Base-by-base conservation (phyloP, 2,888 invertebrate genomes). In the Corythucha ciliata region DNA sequence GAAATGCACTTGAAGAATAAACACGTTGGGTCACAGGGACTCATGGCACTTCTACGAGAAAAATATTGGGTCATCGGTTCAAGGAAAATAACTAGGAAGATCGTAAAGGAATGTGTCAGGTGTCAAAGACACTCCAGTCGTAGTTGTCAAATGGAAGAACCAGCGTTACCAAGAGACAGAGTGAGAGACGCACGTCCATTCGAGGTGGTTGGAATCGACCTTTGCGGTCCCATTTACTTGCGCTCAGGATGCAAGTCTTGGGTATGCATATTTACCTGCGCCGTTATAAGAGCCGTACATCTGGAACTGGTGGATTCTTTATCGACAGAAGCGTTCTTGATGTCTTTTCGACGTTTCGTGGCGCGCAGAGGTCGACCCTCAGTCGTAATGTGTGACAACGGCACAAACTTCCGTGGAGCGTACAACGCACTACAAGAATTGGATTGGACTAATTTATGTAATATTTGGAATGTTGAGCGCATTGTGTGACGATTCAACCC, bases 341-440 rank as follows among this genome's bases (percentile, higher is more conserved):
- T 56, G 21, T 61, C 63, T 5, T 52, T 69, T 6, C 42, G 63
- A 25, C n/a, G n/a, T n/a, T n/a, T n/a, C n/a, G 57, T 66, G 12
- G 59, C 63, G 2, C 51, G 65, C 33, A 50, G 64, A 25, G 65
- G 68, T 66, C 62, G 40, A 62, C 62, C 60, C 2, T 54, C 53
- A 10, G 55, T 57, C 14, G 59, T 63, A 5, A 60, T 56, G 29
- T 57, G 59, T 20, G 69, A 71, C 48, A 69, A 69, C 49, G 67
- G 66, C 0, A 63, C 63, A 1, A 68, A 68, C 56, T 70, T 70
- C 57, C 54, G 61, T 1, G 64, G 67, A 1, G 57, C 64, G 0
- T 56, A 58, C 4, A 68, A 64, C 56, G 64, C 71, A 12, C 71
- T 73, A 57, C 69, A 70, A 56, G 70, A 73, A 63, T 69, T 74